A percentile compares a stretch with the other conserved stretches of the same genome.
Conservation (phyloP, 2,888 invertebrate genomes). For the Gisinianus flammeolus region DNA sequence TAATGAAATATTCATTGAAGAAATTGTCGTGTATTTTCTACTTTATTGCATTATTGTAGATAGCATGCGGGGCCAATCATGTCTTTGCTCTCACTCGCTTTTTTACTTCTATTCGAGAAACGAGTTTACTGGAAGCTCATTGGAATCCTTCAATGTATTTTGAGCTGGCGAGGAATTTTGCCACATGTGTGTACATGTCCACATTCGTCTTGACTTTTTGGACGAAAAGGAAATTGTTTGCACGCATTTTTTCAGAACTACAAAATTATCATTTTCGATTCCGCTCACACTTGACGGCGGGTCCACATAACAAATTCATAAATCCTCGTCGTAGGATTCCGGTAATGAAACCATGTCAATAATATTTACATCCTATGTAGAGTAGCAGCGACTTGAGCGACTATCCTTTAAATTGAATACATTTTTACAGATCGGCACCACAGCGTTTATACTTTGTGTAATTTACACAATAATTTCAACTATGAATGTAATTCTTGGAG, state of each 20-base stretch:
- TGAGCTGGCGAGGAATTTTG: constrained; percentile 19
- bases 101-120: constrained; percentile 17
- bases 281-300: background rate
- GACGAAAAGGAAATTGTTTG: constrained; percentile 16
- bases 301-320: background rate
- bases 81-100: constrained; percentile 25
- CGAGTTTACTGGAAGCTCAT: background rate
- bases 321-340: background rate
- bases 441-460: background rate
- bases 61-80: constrained; percentile 14
- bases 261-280: background rate
- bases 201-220: constrained; percentile 20
- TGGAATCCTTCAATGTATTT: constrained; percentile 29
- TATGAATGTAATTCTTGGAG: constrained; percentile 19
- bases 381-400: too few species aligned
- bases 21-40: too few species aligned
- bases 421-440: constrained; percentile 7
- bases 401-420: too few species aligned
- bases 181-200: constrained; percentile 18
- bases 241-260: background rate
- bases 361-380: too few species aligned
- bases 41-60: background rate
- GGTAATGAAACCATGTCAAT: background rate
- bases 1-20: too few species aligned
- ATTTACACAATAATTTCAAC: constrained; percentile 18